Evolutionary conservation across 2,113 vertebrate genomes (phyloP), one percentile per base, ranked within the genome.

Genomic region (Bos indicus): DNA sequence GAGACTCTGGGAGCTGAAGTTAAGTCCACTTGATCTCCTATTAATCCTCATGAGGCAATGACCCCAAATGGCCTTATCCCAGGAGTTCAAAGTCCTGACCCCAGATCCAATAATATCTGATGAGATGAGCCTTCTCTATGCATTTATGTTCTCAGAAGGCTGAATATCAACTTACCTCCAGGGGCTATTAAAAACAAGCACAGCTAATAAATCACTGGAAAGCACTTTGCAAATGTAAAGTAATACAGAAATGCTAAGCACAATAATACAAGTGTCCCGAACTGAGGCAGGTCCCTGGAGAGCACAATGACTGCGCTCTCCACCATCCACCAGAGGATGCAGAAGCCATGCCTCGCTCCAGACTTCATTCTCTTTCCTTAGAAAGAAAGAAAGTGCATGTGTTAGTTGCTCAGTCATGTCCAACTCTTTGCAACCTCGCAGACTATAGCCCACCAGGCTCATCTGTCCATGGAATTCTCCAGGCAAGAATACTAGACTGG

Each of bases 191-290:
- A 98, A 97, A 98, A 97, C 90, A 97, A 98, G 95, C 94, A 95
- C 97, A 90, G 96, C 94, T 97, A 96, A 98, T 98, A 98, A 98
- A 98, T 98, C 97, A 98, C 84, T 94, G 97, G 97, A 97, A 97
- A 98, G 97, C 98, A 97, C 97, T 98, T 91, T 97, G 92, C 97
- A 98, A 96, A 98, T 97, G 88, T 95, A 97, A 98, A 98, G 95
- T 95, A 98, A 97, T 97, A 98, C 84, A 98, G 92, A 98, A 98
- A 98, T 97, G 97, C 98, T 95, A 98, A 95, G 88, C 95, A 90
- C 90, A 88, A 92, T 98, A 95, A 95, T 88, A 36, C 90, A 96
- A 97, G 90, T 86, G 94, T 8, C 74, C 81, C 8, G 56, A 81
- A 94, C 48, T 36, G 62, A 97, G 84, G 96, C 52, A 96, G 88